Evolutionary conservation across 2,888 invertebrate genomes (phyloP).

Genomic region (Clitarchus hookeri): DNA sequence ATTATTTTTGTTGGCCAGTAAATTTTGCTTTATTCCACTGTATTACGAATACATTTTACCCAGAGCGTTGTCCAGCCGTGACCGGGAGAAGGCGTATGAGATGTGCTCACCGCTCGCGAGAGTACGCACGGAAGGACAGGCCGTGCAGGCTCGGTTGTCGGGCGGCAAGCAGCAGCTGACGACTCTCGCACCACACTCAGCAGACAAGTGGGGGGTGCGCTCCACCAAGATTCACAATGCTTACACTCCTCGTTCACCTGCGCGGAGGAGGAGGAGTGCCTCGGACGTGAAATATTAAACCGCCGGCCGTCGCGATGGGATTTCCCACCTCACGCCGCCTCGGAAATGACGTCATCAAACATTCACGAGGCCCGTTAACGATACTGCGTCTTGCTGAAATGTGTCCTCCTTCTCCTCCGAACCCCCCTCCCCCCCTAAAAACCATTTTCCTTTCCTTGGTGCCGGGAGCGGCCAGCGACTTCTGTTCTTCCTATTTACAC

Average conservation of each 20-base stretch:
- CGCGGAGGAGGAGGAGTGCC: background rate
- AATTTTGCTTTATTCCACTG: too few relatives aligned
- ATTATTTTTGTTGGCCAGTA: too few relatives aligned
- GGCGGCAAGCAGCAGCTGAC: background rate
- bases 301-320: background rate
- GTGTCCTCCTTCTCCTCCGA: background rate
- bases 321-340: background rate
- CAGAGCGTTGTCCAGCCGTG: too few relatives aligned
- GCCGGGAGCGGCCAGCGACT: background rate
- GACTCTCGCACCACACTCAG: background rate
- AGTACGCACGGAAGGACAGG: too few relatives aligned
- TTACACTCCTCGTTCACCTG: background rate
- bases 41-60: too few relatives aligned
- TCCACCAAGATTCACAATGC: background rate
- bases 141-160: too few relatives aligned
- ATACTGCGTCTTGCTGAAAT: conserved; percentile 16
- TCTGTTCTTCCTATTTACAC: background rate
- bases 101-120: too few relatives aligned
- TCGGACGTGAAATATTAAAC: background rate
- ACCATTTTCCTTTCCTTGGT: background rate
- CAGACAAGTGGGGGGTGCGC: background rate
- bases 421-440: too few relatives aligned
- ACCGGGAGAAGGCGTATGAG: too few relatives aligned
- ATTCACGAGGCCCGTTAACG: conserved; percentile 19
- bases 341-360: conserved; percentile 27